Evolutionary conservation across 1,140 invertebrate species (phyloP), one percentile per base, ranked within the genome.

Genomic region (Phthorimaea operculella): DNA sequence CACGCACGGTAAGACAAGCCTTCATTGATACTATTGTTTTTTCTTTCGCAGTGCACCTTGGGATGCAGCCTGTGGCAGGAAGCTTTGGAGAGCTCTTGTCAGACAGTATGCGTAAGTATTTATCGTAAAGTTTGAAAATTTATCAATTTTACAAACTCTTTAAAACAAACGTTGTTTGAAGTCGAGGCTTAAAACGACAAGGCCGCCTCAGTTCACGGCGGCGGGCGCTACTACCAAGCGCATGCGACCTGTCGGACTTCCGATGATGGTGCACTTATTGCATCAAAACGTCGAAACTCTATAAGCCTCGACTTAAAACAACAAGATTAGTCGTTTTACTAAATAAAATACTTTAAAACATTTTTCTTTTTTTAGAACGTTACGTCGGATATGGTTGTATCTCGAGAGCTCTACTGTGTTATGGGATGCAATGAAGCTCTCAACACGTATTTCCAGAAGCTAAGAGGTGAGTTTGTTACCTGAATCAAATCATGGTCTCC

Each of bases 361-460:
- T 63, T 36, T 57, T 70, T 42, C 34, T 64, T 74, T 87, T n/a
- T 85, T 45, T 80, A 92, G 90, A 92, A 92, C 82, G 89, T 88
- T 62, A 90, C 90, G 8, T 87, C 89, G 60, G 89, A 90, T 65
- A 77, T 90, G 18, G 76, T 92, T 42, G 88, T 90, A 59, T 88
- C 89, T 8, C 89, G 92, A 68, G 89, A 92, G 76, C 76, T 94
- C 4, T 93, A 92, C 68, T 94, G 93, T 72, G 89, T 92, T n/a
- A 89, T 92, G 78, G 93, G 92, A 54, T 92, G 94, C 80, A 90
- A 93, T 79, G 89, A 92, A 76, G 92, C 93, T 47, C 76, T 94
- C 51, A 91, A 90, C 64, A 82, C 88, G 57, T 93, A 95, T 76
- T 90, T 91, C 72, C 88, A 92, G 76, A 88, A 89, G 74, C 80